Evolutionary conservation across 2,797 vertebrate genomes (phyloP).

Genomic region (Erethizon dorsatum): DNA sequence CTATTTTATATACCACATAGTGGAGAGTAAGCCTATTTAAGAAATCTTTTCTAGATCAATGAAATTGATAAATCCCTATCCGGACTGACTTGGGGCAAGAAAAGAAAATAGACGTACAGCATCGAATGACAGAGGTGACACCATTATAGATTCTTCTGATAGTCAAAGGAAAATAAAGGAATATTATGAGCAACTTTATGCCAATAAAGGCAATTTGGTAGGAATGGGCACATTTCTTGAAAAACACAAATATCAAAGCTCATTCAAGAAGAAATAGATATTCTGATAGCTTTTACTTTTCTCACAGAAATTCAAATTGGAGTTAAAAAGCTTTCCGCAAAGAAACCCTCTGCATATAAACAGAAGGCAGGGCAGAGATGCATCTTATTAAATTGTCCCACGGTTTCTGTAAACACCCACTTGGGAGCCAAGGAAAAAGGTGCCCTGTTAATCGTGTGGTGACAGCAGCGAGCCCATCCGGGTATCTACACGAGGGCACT

Average conservation of each 20-base stretch:
- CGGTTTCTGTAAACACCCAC: not conserved
- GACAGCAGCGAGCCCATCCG: not conserved
- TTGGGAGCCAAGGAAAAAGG: not conserved
- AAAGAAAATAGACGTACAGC: not conserved
- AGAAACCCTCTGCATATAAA: not conserved
- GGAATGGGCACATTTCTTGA: not conserved
- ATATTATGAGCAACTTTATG: not conserved
- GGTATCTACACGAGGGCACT: not conserved
- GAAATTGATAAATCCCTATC: not conserved
- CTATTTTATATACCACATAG: not conserved
- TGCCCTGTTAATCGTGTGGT: fast-evolving
- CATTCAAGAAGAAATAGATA: slow-evolving; percentile 11
- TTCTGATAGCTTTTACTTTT: not conserved
- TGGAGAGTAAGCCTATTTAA: not conserved
- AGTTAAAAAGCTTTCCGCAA: not conserved
- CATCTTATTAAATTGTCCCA: not conserved
- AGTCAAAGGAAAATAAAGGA: not conserved
- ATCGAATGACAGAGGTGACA: not conserved
- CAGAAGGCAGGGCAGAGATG: not conserved
- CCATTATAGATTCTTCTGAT: not conserved
- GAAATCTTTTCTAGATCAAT: not conserved
- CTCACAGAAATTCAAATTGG: not conserved
- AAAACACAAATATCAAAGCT: not conserved
- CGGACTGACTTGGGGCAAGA: not conserved
- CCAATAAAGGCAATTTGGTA: not conserved